A percentile compares a stretch with the other conserved stretches of the same genome.
Conservation (phyloP, 2,113 vertebrate genomes). For the Pterocles gutturalis region DNA sequence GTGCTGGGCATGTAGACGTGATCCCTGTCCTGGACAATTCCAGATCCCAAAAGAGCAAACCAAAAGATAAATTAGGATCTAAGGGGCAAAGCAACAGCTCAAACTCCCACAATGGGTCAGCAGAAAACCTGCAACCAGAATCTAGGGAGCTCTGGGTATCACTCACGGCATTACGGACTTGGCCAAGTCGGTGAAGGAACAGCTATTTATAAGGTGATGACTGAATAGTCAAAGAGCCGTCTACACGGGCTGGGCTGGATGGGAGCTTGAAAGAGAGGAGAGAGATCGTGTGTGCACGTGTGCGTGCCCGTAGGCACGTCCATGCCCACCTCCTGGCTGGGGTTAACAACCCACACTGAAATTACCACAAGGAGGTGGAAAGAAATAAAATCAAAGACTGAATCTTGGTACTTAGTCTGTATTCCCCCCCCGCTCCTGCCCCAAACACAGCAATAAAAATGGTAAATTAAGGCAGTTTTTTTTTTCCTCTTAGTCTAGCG, state of each 20-base stretch:
- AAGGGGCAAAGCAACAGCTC: neutral
- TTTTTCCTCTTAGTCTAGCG: neutral
- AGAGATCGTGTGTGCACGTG: neutral
- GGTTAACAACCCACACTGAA: neutral
- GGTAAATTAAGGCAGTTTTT: constrained; percentile 5
- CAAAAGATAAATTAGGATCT: neutral
- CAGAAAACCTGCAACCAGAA: neutral
- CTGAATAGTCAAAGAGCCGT: neutral
- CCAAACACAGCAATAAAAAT: neutral
- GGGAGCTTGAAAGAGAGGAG: neutral
- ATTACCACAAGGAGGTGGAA: neutral
- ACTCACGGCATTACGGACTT: neutral
- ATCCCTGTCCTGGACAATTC: neutral
- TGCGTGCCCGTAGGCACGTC: neutral
- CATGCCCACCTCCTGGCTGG: neutral
- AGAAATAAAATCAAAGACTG: neutral
- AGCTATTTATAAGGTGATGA: constrained; percentile 63
- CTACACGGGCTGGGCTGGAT: neutral
- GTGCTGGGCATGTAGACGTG: rapidly evolving
- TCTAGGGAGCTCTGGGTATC: constrained; percentile 11
- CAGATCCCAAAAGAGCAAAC: neutral
- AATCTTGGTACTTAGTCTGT: neutral
- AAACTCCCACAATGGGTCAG: neutral
- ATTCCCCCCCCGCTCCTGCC: neutral
- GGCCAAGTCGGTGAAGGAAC: constrained; percentile 6